Conservation (phyloP, 2,113 vertebrate genomes). For the Hypanus sabinus region DNA sequence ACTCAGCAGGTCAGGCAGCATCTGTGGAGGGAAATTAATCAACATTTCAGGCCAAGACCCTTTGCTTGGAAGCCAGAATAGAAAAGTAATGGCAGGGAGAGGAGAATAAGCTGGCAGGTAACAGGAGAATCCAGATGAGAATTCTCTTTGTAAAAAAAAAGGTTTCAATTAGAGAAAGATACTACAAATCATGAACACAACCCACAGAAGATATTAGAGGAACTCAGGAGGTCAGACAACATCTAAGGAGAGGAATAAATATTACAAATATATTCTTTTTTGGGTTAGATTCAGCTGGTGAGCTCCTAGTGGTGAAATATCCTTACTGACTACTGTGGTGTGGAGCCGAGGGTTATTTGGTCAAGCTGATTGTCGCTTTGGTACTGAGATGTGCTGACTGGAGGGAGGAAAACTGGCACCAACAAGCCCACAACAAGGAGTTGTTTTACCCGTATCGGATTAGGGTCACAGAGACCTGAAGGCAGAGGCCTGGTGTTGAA, state of each 20-base stretch:
- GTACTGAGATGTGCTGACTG: background rate
- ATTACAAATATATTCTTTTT: background rate
- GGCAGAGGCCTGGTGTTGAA: background rate
- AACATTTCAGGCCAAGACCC: too few species aligned
- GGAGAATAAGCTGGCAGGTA: too few species aligned
- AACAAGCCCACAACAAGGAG: background rate
- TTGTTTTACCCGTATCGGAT: background rate
- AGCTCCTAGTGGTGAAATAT: background rate
- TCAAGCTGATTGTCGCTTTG: background rate
- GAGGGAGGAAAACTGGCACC: background rate
- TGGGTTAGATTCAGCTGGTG: background rate
- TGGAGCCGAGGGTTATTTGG: background rate
- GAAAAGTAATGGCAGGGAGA: too few species aligned
- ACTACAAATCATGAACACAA: too few species aligned
- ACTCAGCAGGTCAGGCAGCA: too few species aligned
- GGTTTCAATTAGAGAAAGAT: background rate
- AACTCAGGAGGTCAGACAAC: too few species aligned
- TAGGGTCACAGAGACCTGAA: conserved; percentile 11
- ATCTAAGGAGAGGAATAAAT: background rate
- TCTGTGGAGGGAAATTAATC: too few species aligned
- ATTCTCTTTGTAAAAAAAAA: background rate
- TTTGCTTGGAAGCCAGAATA: too few species aligned
- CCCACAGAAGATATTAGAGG: too few species aligned
- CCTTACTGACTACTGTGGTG: background rate
- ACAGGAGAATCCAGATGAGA: background rate